Percentiles rank a stretch among this genome's conserved stretches.
Evolutionary conservation across 2,888 invertebrate species (phyloP).

Genomic region (Parnassius glacialis): DNA sequence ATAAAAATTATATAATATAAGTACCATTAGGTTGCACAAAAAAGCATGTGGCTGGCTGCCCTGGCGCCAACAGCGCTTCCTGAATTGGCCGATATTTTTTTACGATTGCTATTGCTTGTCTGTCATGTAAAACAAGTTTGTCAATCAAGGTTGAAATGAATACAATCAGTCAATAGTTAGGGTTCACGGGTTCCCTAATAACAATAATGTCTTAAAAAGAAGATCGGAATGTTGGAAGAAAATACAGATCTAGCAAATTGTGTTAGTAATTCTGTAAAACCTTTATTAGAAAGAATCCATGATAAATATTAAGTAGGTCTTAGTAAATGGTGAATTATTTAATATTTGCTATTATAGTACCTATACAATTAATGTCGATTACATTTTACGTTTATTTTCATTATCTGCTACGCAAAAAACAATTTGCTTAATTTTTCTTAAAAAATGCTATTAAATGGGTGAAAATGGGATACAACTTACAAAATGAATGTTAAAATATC

Average conservation of each 20-base stretch:
- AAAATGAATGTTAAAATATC: not conserved
- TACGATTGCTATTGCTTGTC: conserved; percentile 37
- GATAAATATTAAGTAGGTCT: too few relatives aligned
- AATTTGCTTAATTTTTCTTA: too few relatives aligned
- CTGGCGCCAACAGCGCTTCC: conserved; percentile 38
- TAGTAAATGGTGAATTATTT: too few relatives aligned
- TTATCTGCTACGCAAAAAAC: too few relatives aligned
- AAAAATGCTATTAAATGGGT: too few relatives aligned
- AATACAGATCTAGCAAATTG: not conserved
- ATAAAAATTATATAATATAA: too few relatives aligned
- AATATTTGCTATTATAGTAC: too few relatives aligned
- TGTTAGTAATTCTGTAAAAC: too few relatives aligned
- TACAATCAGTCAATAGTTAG: conserved; percentile 1
- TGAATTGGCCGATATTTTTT: conserved; percentile 40
- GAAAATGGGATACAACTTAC: too few relatives aligned
- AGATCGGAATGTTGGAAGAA: conserved; percentile 9
- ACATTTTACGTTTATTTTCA: too few relatives aligned
- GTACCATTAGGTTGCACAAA: conserved; percentile 9
- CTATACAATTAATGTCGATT: too few relatives aligned
- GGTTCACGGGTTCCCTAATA: not conserved
- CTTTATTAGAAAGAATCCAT: too few relatives aligned
- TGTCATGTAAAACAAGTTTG: conserved; percentile 36
- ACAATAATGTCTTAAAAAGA: conserved; percentile 6
- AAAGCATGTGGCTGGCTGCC: conserved; percentile 18
- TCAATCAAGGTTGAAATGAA: conserved; percentile 24